Evolutionary conservation across 1,140 invertebrate species (phyloP), one percentile per base, ranked within the genome.

Genomic region (Drosophila equinoxialis): DNA sequence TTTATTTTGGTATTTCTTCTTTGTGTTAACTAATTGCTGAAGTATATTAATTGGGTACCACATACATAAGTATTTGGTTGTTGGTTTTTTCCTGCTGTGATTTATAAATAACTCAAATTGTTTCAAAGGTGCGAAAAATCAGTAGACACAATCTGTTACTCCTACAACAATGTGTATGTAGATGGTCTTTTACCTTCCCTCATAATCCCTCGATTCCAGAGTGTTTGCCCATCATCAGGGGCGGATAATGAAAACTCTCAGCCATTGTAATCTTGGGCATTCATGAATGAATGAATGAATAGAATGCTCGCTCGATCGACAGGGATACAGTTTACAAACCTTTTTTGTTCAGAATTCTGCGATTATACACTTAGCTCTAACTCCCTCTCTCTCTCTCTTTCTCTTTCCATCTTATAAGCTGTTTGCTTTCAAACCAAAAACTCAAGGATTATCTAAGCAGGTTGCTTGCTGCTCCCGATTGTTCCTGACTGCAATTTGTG

Each of bases 201-300:
- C 61, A 54, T 68, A 71, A 65, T 69, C 45, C 61, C 69, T n/a
- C 41, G 58, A 51, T 51, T 20, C 45, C 45, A 51, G 10, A 7
- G 17, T 51, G 74, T 85, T 85, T 71, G 72, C 82, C 79, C 83
- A 86, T 86, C 82, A 83, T 82, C 82, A 86, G 77, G 72, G 45
- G 45, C 68, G 74, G 81, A 86, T 86, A 86, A 86, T 74, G 75
- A 61, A 61, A 75, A 75, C n/a, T 17, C n/a, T 17, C 26, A 51
- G 61, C 26, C 26, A 54, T 69, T 58, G 69, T 33, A 41, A 39
- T 23, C 33, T 62, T 55, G 67, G 55, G 62, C 62, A 65, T 14
- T 55, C 51, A 81, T 86, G 82, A 86, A 86, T 86, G 82, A 30
- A 30, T 30, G 65, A 67, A 68, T 39, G 61, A 23, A 23, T 23